These are phyloP conservation scores for Phallusia fumigata DNA, from an alignment of 23 tunicate species.

Conservation along the genomic window DNA sequence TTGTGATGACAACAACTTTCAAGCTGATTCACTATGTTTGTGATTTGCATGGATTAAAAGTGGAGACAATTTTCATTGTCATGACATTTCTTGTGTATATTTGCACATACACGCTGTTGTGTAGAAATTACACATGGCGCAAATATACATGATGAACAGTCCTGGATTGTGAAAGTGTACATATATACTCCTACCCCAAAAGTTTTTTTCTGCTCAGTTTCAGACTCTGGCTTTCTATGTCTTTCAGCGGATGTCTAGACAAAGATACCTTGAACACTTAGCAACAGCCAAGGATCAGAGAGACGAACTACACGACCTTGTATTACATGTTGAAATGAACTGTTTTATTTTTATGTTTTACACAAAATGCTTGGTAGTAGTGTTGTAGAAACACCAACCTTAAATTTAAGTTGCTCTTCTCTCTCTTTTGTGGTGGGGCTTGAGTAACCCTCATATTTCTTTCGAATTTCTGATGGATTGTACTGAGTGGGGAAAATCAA, in stretches of 20 bases:
- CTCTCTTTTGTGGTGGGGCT: slow-evolving; percentile 45
- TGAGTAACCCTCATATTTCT: slow-evolving; percentile 79
- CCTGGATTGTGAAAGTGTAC: background rate
- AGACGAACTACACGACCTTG: no score
- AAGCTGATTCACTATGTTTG: no score
- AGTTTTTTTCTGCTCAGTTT: slow-evolving; percentile 3
- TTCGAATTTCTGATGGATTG: slow-evolving; percentile 88
- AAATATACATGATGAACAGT: background rate
- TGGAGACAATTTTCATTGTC: no score
- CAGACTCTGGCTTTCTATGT: background rate
- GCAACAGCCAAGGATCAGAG: no score
- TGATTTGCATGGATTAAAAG: no score
- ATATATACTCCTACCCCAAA: slow-evolving; percentile 8
- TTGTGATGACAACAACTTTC: no score
- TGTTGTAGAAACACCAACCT: slow-evolving; percentile 53
- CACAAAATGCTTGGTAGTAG: slow-evolving; percentile 11
- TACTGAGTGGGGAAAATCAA: slow-evolving; percentile 29
- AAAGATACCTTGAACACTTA: background rate
- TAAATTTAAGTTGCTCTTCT: slow-evolving; percentile 55
- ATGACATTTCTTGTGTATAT: background rate
- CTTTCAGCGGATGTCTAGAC: background rate
- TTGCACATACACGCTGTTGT: background rate
- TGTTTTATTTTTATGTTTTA: background rate
- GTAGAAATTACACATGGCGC: background rate
- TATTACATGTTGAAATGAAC: no score